Base-by-base conservation (phyloP, 2,797 vertebrate species). In the Bradypus variegatus region DNA sequence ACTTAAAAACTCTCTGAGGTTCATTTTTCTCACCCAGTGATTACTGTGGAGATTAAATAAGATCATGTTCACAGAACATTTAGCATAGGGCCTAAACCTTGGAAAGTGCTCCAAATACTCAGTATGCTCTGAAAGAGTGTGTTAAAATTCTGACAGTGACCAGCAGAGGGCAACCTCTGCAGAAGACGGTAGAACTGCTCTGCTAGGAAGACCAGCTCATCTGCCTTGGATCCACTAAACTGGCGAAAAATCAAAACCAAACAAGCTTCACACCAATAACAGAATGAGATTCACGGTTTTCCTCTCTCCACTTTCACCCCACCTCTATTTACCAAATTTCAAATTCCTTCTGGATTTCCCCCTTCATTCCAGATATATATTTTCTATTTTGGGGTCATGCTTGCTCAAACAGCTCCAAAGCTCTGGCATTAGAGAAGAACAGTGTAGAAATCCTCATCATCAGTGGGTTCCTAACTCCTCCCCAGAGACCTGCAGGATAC, bases 141-240 rank as follows among this genome's bases (percentile, higher is more conserved):
- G 62, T 64, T 70, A 92, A 60, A 70, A 94, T 94, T 92, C 90
- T 36, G 2, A 48, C 7, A 31, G 33, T 70, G 79, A 69, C 88
- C 95, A 94, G 86, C 64, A 96, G 95, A 96, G 95, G 95, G 93
- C 91, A 41, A 31, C 86, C 48, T 55, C 33, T 4, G 58, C 36
- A 64, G 93, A 60, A 55, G 78, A 6, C 16, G 0, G 60, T 1
- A 10, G 11, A 1, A 9, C 12, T 0, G 77, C 23, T 2, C 5
- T 2, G 23, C 75, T 5, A 2, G 58, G 53, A 89, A 91, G 77
- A 16, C n/a, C 0, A 11, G n/a, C 3, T 53, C 29, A 23, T 5
- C 8, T 29, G 31, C 29, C 18, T 67, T 15, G 45, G 29, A 48
- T 27, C 69, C 53, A 21, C 31, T n/a, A 41, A 91, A 33, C 48